phyloP scores from a whole-genome alignment of 2,797 vertebrate genomes.

The Varecia variegata region DNA sequence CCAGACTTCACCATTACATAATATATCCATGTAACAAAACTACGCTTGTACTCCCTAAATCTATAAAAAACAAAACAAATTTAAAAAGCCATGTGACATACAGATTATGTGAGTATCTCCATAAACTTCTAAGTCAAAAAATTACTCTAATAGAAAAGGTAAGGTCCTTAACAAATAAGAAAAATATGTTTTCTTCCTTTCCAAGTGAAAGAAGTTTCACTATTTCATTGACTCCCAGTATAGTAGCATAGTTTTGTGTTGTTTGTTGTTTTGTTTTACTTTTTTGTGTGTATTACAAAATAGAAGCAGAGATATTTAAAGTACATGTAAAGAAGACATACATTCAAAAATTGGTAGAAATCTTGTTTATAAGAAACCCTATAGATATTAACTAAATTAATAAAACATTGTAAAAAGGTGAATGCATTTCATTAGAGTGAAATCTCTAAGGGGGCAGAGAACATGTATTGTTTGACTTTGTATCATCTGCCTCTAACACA shows the following conservation, averaged over 20 bases:
- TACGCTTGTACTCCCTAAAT: not conserved
- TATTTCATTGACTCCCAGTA: not conserved
- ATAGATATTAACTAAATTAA: conserved; percentile 13
- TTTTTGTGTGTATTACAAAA: not conserved
- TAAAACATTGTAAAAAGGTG: not conserved
- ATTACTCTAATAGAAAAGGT: not conserved
- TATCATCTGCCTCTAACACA: not conserved
- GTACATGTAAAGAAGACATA: not conserved
- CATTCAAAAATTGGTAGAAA: not conserved
- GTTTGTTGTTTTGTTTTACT: not conserved
- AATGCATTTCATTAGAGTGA: not conserved
- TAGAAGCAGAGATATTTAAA: conserved; percentile 10
- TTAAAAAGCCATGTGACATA: not conserved
- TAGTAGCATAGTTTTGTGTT: not conserved
- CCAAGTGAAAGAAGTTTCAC: not conserved
- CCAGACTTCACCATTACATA: not conserved
- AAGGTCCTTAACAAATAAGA: not conserved
- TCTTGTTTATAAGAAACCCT: not conserved
- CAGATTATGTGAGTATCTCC: conserved; percentile 7
- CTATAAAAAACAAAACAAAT: not conserved
- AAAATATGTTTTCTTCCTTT: not conserved
- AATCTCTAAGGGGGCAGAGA: not conserved
- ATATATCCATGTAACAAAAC: not conserved
- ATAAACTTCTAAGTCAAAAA: conserved; percentile 57
- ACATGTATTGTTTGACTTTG: not conserved